Base-by-base conservation (phyloP, 2,888 invertebrate species). In the Meiosimyza platycephala region DNA sequence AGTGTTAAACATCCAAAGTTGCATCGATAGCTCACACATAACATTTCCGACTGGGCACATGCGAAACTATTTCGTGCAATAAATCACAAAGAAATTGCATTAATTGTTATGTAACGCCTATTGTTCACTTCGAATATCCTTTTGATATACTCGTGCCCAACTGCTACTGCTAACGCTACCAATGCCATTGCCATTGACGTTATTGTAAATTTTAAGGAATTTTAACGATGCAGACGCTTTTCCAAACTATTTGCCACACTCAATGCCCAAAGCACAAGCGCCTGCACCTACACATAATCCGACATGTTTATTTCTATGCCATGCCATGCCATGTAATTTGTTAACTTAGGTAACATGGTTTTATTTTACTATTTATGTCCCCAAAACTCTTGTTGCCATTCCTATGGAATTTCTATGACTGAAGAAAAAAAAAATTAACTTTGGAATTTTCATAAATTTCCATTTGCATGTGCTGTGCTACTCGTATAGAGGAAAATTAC, bases 201-300 rank as follows among this genome's bases (percentile, higher is more conserved):
- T 47, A 15, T 59, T 40, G 69, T 33, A 16, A 15, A 50, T 82
- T 76, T 77, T 79, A 78, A 85, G 83, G 85, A 83, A 84, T 84
- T 83, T 73, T 78, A 85, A 81, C 81, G 79, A 84, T 84, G 84
- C 78, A 84, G 84, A 84, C 84, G 78, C 80, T 80, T 83, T 83
- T 77, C 76, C 77, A 80, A 83, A 80, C 78, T 73, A 76, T 75
- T 74, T 79, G 70, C 73, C 66, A 73, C 69, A 72, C 76, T 77
- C 76, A 76, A 78, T 71, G 72, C 66, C 72, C 71, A 72, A 22
- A 22, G 1, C 76, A 78, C 76, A 76, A 75, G 73, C 76, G 51
- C 60, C 60, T 12, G 48, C 22, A 63, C n/a, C 12, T 66, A 69
- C 69, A 68, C 70, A 72, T 52, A 50, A 22, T 40, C 66, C n/a